phyloP scores from a whole-genome alignment of 2,113 vertebrate species.

The Ammodytes marinus region DNA sequence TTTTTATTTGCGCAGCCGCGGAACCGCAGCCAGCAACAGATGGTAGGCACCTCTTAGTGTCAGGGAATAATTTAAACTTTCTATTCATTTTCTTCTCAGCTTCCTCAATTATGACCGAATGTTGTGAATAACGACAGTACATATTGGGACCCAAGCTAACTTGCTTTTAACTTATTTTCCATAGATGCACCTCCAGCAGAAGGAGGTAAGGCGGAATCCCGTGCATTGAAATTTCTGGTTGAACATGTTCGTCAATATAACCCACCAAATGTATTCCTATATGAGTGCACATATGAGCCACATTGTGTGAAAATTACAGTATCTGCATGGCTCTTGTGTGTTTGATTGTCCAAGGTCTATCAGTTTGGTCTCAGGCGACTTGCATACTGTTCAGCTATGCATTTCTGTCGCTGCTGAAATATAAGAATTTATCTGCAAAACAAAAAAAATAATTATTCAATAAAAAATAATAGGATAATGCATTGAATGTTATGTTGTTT shows the following conservation, averaged over 20 bases:
- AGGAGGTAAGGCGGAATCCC: slow-evolving; percentile 72
- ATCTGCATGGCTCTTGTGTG: slow-evolving; percentile 41
- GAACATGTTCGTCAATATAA: slow-evolving; percentile 23
- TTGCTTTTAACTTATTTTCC: slow-evolving; percentile 45
- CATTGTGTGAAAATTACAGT: slow-evolving; percentile 44
- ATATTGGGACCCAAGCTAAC: slow-evolving; percentile 30
- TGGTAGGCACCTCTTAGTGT: slow-evolving; percentile 38
- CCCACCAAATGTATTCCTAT: slow-evolving; percentile 67
- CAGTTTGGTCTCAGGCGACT: slow-evolving; percentile 15
- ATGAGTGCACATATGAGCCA: slow-evolving; percentile 64
- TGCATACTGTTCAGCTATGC: not conserved
- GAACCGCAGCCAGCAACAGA: slow-evolving; percentile 8
- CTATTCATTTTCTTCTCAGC: slow-evolving; percentile 6
- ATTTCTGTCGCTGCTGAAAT: slow-evolving; percentile 5
- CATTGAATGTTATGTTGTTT: not conserved
- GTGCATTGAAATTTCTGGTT: slow-evolving; percentile 13
- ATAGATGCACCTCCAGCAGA: slow-evolving; percentile 62
- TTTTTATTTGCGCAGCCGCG: slow-evolving; percentile 29
- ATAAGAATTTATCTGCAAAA: not conserved
- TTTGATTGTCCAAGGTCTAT: not conserved
- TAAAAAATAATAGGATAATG: not conserved
- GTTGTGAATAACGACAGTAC: not conserved
- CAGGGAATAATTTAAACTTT: slow-evolving; percentile 18
- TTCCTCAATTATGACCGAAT: not conserved
- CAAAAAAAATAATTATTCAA: not conserved